Evolutionary conservation across 2,113 vertebrate species (phyloP), one percentile per base, ranked within the genome.

Genomic region (Motacilla tschutschensis): DNA sequence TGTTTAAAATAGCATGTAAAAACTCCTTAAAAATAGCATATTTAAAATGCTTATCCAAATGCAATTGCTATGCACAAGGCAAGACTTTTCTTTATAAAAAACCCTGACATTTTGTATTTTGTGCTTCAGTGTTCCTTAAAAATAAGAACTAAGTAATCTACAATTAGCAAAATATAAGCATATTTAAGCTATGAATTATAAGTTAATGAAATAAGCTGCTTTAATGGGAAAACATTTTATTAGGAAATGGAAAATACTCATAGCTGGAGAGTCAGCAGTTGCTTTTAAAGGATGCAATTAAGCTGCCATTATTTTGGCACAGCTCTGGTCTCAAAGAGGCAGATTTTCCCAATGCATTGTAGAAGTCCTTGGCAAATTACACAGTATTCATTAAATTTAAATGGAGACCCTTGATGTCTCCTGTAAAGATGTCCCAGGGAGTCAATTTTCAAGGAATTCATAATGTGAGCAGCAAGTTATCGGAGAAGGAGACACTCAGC

Each of bases 401-500:
- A 91, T 75, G 46, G 53, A 82, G 50, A 89, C 64, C 72, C 89
- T 90, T 91, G 79, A 84, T 87, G 91, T 82, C 81, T 77, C 71
- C 74, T 69, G 74, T 72, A 89, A 93, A 94, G 92, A 79, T 75
- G 94, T 94, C 88, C 91, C 90, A 89, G 74, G 92, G 94, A 95
- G 82, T 95, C 93, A 91, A 44, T 94, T 95, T 96, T 94, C 94
- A 95, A 87, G 77, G 88, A 93, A 94, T 94, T 89, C 82, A 80
- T 95, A 91, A 96, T 89, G 91, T 80, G 93, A 89, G 81, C 82
- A 70, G 67, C 60, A 69, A 72, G 94, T 82, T 91, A 95, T 66
- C 4, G 28, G 94, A 95, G 94, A 96, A 92, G 85, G 92, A 90
- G 88, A 65, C 82, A n/a, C 15, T 60, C 77, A 89, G 59, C 84